A percentile compares a stretch with the other conserved stretches of the same genome.
These are phyloP conservation scores for Rhopalosiphum padi DNA, from an alignment of 1,140 invertebrate genomes.

Conservation along the genomic window DNA sequence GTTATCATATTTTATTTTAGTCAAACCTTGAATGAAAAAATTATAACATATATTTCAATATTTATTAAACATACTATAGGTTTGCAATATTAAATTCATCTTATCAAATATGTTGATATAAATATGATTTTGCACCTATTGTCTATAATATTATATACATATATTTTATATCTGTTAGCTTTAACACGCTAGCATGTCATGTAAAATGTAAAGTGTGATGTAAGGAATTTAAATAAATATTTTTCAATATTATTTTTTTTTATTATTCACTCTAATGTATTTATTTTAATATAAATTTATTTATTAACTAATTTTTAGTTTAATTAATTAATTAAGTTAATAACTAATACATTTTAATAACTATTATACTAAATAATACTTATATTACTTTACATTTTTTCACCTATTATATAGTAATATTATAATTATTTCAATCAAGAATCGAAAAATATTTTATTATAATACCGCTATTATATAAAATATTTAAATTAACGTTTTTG, in stretches of 20 bases:
- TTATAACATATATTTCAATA: not conserved
- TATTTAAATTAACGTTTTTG: too few species aligned
- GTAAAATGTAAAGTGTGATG: not conserved
- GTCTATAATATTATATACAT: not conserved
- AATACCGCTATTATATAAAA: too few species aligned
- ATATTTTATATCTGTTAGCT: not conserved
- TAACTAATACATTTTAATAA: too few species aligned
- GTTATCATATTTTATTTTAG: not conserved
- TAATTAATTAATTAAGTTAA: too few species aligned
- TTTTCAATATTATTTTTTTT: not conserved
- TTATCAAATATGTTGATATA: not conserved
- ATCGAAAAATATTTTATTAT: too few species aligned
- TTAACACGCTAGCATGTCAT: not conserved
- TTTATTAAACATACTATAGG: not conserved
- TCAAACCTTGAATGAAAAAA: not conserved
- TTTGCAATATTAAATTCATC: not conserved
- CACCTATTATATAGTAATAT: too few species aligned
- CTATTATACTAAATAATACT: too few species aligned
- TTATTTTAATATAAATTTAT: not conserved
- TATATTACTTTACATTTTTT: too few species aligned
- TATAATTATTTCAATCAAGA: too few species aligned
- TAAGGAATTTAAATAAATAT: conserved; percentile 3
- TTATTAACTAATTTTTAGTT: too few species aligned
- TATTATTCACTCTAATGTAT: not conserved
- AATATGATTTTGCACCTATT: not conserved